Base-by-base conservation (phyloP, 1,140 invertebrate genomes). In the Bombyx mandarina region DNA sequence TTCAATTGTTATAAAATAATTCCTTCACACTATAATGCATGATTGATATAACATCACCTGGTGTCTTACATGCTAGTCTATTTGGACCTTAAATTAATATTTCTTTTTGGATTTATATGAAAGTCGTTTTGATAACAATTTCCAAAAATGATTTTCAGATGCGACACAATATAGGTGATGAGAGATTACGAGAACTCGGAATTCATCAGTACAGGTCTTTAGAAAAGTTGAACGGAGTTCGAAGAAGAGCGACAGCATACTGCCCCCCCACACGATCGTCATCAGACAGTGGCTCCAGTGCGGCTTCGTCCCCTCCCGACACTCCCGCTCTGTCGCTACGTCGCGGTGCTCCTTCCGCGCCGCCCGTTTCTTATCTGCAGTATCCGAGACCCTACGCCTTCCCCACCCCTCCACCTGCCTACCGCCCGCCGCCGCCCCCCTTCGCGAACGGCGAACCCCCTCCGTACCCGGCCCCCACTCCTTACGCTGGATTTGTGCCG, bases 271-370 rank as follows among this genome's bases (percentile, higher is more conserved):
- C 72, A 56, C 74, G 73, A 10, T 79, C 77, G 8, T 91, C 91
- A 44, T 92, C 91, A 43, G 90, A 90, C 62, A 90, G 90, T 67
- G 91, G 90, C 0, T 90, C 90, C 12, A 90, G 89, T 66, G 89
- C 91, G 0, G 89, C 91, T 0, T 91, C 91, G 52, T 92, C 92
- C 3, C 91, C 91, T 45, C 90, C 91, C 63, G 60, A 86, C 68
- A 71, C 86, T 55, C 66, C 87, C 66, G 66, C 75, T 70, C 75
- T 89, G 72, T 75, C 82, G 65, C 68, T 48, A 26, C 75, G 74
- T 50, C 75, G 74, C 84, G 76, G 83, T 69, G 60, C 69, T 73
- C 67, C 68, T 68, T 78, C 89, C 66, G 72, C 87, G 73, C 81
- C 82, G 48, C 76, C 76, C 26, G 69, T 80, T 46, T 85, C 83